These are phyloP conservation scores for Phaenicophaeus curvirostris DNA, from an alignment of 2,797 vertebrate species.

Conservation along the genomic window DNA sequence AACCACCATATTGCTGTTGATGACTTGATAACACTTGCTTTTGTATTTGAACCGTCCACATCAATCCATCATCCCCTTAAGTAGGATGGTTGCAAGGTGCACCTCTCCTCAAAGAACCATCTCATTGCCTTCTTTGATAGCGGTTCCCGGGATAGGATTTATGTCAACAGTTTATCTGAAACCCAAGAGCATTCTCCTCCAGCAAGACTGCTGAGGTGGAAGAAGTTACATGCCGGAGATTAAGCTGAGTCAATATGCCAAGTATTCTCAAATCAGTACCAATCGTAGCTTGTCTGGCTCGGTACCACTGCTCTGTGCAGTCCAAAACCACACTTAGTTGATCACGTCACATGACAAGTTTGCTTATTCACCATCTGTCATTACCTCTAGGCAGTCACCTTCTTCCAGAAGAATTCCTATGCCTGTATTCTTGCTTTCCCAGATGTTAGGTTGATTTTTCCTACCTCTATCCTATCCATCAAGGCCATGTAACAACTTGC, in stretches of 20 bases:
- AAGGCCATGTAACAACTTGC: conserved; percentile 54
- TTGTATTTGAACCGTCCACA: not conserved
- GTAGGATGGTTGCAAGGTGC: not conserved
- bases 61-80: not conserved
- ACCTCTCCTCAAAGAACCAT: not conserved
- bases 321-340: conserved; percentile 20
- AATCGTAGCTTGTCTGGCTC: not conserved
- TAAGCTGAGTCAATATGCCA: not conserved
- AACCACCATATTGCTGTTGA: not conserved
- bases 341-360: conserved; percentile 37
- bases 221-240: not conserved
- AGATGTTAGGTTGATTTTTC: conserved; percentile 49
- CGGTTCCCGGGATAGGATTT: not conserved
- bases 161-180: not conserved
- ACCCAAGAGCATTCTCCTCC: not conserved
- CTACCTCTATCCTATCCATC: conserved; percentile 34
- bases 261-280: not conserved
- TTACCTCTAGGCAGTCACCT: conserved; percentile 29
- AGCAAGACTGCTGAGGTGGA: not conserved
- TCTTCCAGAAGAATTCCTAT: not conserved
- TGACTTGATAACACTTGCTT: not conserved
- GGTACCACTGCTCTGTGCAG: not conserved
- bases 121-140: not conserved
- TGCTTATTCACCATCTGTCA: conserved; percentile 52
- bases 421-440: not conserved